Evolutionary conservation across 2,888 invertebrate species (phyloP).

Genomic region (Argynnis bischoffii): DNA sequence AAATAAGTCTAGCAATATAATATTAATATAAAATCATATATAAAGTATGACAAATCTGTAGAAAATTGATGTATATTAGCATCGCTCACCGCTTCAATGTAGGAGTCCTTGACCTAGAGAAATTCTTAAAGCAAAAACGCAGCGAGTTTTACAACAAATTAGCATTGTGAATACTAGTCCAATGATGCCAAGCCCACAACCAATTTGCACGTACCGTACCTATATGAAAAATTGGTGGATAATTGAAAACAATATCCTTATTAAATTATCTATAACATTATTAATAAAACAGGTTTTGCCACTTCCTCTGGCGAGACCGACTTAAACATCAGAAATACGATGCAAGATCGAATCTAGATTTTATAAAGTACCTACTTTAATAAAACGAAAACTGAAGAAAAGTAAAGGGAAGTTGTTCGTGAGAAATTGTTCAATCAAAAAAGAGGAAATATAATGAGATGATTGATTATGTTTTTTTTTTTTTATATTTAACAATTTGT

Average conservation of each 20-base stretch:
- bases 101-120: constrained; percentile 8
- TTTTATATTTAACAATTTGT: too few relatives aligned
- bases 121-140: neutral
- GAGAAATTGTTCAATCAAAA: too few relatives aligned
- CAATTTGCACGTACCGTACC: neutral
- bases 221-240: too few relatives aligned
- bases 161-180: neutral
- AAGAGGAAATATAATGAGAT: too few relatives aligned
- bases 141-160: constrained; percentile 1
- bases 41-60: neutral
- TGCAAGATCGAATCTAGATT: too few relatives aligned
- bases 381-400: too few relatives aligned
- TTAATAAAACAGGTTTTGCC: neutral
- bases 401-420: too few relatives aligned
- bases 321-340: too few relatives aligned
- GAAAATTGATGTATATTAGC: neutral
- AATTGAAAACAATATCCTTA: neutral
- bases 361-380: too few relatives aligned
- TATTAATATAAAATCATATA: too few relatives aligned
- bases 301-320: neutral
- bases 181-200: neutral
- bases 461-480: too few relatives aligned
- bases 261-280: neutral
- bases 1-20: too few relatives aligned
- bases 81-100: neutral